phyloP scores from a whole-genome alignment of 2,113 vertebrate species.

The Electrona antarctica region DNA sequence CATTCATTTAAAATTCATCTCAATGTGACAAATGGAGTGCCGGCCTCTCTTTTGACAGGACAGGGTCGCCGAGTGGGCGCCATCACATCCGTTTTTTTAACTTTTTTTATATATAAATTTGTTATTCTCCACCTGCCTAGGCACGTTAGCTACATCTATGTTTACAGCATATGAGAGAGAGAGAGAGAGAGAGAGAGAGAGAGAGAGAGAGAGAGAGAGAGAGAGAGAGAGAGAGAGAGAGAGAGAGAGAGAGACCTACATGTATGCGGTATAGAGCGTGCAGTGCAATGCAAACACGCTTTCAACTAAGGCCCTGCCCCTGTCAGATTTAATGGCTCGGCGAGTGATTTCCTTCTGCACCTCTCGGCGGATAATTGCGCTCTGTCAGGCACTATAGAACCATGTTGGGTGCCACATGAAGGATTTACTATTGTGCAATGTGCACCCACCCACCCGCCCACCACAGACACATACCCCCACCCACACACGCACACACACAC shows the following conservation, averaged over 20 bases:
- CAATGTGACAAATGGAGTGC: no score
- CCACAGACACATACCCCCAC: no score
- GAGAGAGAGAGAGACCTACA: background rate
- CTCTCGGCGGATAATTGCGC: conserved; percentile 47
- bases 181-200: background rate
- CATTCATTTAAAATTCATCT: no score
- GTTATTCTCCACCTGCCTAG: background rate
- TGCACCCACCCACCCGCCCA: no score
- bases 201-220: background rate
- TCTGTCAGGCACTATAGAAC: conserved; percentile 37
- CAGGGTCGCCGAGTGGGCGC: no score
- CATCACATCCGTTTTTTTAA: background rate
- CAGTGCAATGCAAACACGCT: background rate
- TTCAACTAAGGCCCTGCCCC: conserved; percentile 26
- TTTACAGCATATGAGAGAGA: no score
- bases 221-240: background rate
- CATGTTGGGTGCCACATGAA: conserved; percentile 24
- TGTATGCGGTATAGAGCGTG: background rate
- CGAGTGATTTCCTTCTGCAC: conserved; percentile 30
- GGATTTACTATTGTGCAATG: conserved; percentile 18
- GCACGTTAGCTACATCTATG: background rate
- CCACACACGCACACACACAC: background rate
- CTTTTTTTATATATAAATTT: background rate
- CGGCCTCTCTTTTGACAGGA: no score
- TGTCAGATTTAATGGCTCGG: conserved; percentile 49